Evolutionary conservation across 2,888 invertebrate genomes (phyloP).

Genomic region (Folsomia manolachei): DNA sequence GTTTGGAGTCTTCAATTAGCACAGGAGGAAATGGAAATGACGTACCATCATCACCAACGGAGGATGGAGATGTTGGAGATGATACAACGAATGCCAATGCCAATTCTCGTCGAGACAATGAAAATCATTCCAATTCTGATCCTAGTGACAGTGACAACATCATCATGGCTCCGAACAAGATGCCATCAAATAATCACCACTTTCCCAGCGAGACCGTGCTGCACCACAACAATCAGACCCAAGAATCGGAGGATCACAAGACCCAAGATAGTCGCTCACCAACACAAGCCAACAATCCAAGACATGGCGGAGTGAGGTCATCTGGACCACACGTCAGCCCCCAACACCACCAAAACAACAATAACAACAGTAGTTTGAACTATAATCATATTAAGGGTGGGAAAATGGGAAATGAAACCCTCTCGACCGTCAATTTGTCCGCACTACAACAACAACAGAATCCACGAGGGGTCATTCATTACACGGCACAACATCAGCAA

Average conservation of each 20-base stretch:
- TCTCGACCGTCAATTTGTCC: conserved; percentile 26
- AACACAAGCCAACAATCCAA: neutral
- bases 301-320: neutral
- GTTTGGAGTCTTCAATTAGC: conserved; percentile 29
- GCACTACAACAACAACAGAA: conserved; percentile 32
- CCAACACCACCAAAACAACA: no score
- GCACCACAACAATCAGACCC: conserved; percentile 3
- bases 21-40: conserved; percentile 47
- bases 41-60: conserved; percentile 24
- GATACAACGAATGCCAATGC: conserved; percentile 13
- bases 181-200: no score
- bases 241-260: neutral
- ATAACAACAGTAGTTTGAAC: conserved; percentile 23
- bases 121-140: conserved; percentile 5
- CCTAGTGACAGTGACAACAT: neutral
- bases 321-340: no score
- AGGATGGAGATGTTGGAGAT: conserved; percentile 18
- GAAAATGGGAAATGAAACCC: conserved; percentile 22
- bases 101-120: conserved; percentile 20
- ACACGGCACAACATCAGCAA: conserved; percentile 15
- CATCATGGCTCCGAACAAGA: neutral
- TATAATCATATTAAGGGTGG: conserved; percentile 36
- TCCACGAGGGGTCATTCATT: conserved; percentile 47
- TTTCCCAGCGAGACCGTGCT: no score
- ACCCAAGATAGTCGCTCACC: neutral